phyloP scores from a whole-genome alignment of 2,888 invertebrate genomes.

The Trisateles emortualis region DNA sequence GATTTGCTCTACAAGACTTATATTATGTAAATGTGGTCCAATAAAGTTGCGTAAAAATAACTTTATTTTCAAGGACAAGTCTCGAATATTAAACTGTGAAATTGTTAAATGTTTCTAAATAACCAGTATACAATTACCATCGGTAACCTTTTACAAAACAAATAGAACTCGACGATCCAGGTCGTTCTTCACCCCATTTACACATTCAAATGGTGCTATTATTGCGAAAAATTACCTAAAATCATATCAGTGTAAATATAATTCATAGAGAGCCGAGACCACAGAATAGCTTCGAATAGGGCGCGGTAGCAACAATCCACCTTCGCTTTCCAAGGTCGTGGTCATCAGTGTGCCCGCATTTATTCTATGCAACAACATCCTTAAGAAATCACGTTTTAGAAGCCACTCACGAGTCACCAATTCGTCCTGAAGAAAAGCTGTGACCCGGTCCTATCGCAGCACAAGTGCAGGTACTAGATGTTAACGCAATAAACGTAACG shows the following conservation, averaged over 20 bases:
- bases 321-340: neutral
- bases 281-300: neutral
- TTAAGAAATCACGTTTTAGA: too few species aligned
- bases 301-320: neutral
- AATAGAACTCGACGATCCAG: slow-evolving; percentile 11
- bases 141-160: neutral
- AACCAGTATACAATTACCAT: too few species aligned
- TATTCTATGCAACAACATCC: neutral
- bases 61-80: too few species aligned
- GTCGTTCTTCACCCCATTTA: neutral
- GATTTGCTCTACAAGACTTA: too few species aligned
- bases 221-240: neutral
- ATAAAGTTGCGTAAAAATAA: too few species aligned
- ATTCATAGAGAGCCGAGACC: slow-evolving; percentile 3
- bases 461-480: too few species aligned
- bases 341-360: neutral
- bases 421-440: too few species aligned
- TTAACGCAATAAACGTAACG: neutral
- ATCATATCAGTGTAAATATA: neutral
- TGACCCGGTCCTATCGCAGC: too few species aligned
- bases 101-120: too few species aligned
- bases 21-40: too few species aligned
- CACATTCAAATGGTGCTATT: neutral
- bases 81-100: too few species aligned
- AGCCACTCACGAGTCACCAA: too few species aligned